These are phyloP conservation scores for Tortrix viridana DNA, from an alignment of 2,888 invertebrate genomes.

Conservation along the genomic window DNA sequence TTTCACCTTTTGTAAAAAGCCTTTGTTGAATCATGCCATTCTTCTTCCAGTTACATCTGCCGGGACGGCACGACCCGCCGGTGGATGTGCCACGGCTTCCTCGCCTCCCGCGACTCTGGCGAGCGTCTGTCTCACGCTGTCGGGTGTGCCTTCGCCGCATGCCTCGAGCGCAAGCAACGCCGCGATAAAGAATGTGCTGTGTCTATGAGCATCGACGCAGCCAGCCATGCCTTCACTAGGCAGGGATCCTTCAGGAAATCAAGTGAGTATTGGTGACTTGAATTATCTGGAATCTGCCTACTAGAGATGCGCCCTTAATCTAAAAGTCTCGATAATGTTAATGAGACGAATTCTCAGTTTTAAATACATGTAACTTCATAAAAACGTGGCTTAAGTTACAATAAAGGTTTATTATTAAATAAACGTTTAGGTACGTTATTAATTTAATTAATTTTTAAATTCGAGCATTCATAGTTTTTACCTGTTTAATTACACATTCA, in stretches of 20 bases:
- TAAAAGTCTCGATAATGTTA: no score
- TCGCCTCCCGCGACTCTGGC: slow-evolving; percentile 97
- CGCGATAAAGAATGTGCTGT: slow-evolving; percentile 98
- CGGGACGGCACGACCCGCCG: slow-evolving; percentile 98
- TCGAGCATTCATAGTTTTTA: no score
- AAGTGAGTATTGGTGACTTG: slow-evolving; percentile 49
- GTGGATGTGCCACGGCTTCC: slow-evolving; percentile 99
- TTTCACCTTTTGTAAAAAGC: no score
- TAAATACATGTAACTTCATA: no score
- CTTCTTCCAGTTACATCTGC: slow-evolving; percentile 94
- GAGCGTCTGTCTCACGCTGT: slow-evolving; percentile 99
- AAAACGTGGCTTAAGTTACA: no score
- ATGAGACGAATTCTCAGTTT: no score
- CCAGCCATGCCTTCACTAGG: slow-evolving; percentile 95
- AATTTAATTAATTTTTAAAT: no score
- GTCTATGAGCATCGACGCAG: slow-evolving; percentile 95
- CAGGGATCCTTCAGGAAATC: slow-evolving; percentile 96
- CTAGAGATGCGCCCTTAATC: no score
- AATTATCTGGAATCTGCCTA: no score
- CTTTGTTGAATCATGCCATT: not conserved
- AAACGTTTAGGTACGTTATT: no score
- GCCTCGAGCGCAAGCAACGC: slow-evolving; percentile 98
- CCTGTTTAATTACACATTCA: no score
- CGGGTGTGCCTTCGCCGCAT: slow-evolving; percentile 99
- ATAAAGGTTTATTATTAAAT: no score